These are phyloP conservation scores for Bombus fervidus DNA, from an alignment of 1,140 invertebrate genomes.

Conservation along the genomic window DNA sequence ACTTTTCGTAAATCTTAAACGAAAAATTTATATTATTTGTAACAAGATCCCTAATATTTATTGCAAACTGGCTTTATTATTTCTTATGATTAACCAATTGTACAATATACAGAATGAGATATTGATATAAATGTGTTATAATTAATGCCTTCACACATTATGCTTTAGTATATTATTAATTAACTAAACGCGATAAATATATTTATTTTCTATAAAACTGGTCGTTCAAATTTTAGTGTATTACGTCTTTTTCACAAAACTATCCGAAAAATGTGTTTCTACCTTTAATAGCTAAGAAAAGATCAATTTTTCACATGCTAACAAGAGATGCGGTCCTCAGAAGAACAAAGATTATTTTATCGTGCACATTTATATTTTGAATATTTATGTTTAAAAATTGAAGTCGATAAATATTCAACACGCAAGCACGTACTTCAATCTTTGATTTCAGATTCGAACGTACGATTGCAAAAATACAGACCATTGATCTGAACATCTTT, in stretches of 20 bases:
- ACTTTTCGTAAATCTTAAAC: too few relatives aligned
- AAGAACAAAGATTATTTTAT: neutral
- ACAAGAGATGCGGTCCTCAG: neutral
- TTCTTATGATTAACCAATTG: neutral
- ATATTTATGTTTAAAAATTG: neutral
- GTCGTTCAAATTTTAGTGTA: too few relatives aligned
- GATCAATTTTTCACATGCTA: neutral
- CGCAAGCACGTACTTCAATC: neutral
- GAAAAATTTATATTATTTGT: neutral
- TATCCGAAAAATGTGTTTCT: too few relatives aligned
- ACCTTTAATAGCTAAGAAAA: too few relatives aligned
- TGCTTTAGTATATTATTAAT: too few relatives aligned
- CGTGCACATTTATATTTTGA: neutral
- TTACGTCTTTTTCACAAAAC: too few relatives aligned
- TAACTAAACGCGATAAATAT: too few relatives aligned
- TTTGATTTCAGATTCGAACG: too few relatives aligned
- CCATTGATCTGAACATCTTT: neutral
- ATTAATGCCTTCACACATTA: too few relatives aligned
- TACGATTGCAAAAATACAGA: neutral
- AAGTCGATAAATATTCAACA: constrained; percentile 1
- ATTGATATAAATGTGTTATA: neutral
- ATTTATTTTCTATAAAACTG: too few relatives aligned
- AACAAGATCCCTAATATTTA: neutral
- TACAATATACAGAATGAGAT: too few relatives aligned
- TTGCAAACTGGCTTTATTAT: neutral